These are phyloP conservation scores for Megaceryle alcyon DNA, from an alignment of 2,797 vertebrate genomes.

Conservation along the genomic window DNA sequence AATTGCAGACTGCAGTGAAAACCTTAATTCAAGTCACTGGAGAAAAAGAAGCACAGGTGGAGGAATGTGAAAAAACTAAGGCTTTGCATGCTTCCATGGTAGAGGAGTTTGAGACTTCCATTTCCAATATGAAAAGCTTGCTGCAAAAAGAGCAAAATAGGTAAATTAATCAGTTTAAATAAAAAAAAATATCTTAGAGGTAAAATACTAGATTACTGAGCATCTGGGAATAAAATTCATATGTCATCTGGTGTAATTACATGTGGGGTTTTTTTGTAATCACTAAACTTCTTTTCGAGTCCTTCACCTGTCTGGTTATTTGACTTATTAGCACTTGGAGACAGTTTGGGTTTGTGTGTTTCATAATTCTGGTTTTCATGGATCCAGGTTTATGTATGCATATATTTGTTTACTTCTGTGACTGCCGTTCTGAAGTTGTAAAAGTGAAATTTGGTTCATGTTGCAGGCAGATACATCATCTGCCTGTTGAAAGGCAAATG, in stretches of 20 bases:
- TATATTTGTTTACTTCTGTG: neutral
- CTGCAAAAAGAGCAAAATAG: conserved; percentile 81
- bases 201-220: neutral
- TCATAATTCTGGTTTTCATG: neutral
- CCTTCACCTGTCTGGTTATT: neutral
- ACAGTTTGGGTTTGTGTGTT: neutral
- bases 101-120: conserved; percentile 76
- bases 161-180: conserved; percentile 68
- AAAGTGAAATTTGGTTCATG: neutral
- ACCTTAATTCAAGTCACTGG: conserved; percentile 77
- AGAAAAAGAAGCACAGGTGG: conserved; percentile 81
- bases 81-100: conserved; percentile 75
- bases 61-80: conserved; percentile 81
- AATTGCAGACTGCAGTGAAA: conserved; percentile 78
- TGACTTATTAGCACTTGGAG: neutral
- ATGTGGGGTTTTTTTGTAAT: neutral
- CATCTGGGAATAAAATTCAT: neutral
- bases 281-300: neutral
- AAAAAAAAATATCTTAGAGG: neutral
- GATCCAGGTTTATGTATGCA: neutral
- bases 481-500: neutral
- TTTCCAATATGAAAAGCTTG: conserved; percentile 78
- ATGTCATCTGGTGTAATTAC: neutral
- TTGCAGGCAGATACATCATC: neutral
- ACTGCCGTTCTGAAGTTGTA: neutral